Evolutionary conservation across 2,888 invertebrate genomes (phyloP), one percentile per base, ranked within the genome.

Genomic region (Epistrophe eligans): DNA sequence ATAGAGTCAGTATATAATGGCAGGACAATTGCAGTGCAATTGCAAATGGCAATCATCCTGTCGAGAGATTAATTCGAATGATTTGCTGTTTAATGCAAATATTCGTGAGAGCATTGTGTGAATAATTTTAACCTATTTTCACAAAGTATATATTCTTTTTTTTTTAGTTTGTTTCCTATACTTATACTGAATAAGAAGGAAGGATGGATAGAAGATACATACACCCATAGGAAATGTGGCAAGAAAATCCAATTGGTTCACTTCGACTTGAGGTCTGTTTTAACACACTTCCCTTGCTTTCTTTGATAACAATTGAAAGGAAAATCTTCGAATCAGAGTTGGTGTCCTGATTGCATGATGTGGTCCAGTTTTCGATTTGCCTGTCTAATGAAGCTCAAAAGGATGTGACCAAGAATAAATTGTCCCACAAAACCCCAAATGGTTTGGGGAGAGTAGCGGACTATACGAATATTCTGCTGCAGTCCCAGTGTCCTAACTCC

Each of bases 31-130:
- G 67, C 66, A 73, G 58, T 77, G 82, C 82, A 83, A 77, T 83
- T 67, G 73, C 83, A 73, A 83, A 77, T 83, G 73, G 77, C 77
- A 83, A 83, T 83, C 83, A 83, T 84, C 74, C 83, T 79, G 83
- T 79, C 74, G 38, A 84, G 55, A 84, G 79, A 79, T 84, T 84
- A 79, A 84, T 83, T 83, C 73, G 83, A 83, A 83, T 77, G 67
- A 67, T 77, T 83, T 77, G 60, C 70, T 74, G 70, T 50, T 84
- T 70, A 79, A 84, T 79, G 73, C 79, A 79, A 83, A 73, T 71
- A 74, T 79, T 84, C 83, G 45, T 55, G 15, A 43, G 60, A 62
- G 74, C 83, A 62, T n/a, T 84, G 77, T 84, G 77, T 73, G 73
- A 67, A 73, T 67, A 66, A 45, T 73, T 66, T 76, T 60, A 60